Conservation (phyloP, 2,888 invertebrate species). For the Pandemis corylana region DNA sequence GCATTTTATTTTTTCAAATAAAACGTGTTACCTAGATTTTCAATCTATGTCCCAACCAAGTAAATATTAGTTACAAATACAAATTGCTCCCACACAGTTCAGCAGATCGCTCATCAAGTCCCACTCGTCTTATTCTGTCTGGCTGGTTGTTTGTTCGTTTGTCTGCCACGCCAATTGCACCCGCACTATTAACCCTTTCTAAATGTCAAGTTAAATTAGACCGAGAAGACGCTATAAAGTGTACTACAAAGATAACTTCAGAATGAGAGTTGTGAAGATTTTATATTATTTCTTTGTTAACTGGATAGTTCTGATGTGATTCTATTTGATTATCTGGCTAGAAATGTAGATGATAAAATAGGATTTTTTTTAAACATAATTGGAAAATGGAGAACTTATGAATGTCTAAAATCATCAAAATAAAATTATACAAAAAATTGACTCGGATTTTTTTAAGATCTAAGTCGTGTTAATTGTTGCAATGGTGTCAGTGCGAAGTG, state of each 20-base stretch:
- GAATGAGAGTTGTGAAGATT: too few relatives aligned
- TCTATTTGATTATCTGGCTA: too few relatives aligned
- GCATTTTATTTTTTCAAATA: too few relatives aligned
- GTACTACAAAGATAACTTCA: not conserved
- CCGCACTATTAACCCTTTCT: slow-evolving; percentile 55
- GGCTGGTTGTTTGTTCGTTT: slow-evolving; percentile 49
- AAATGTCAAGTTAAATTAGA: slow-evolving; percentile 50
- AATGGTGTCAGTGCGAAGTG: not conserved
- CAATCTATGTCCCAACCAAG: not conserved
- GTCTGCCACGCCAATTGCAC: slow-evolving; percentile 63
- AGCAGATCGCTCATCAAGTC: slow-evolving; percentile 15
- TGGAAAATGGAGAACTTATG: too few relatives aligned
- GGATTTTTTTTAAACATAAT: too few relatives aligned
- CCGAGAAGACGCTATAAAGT: slow-evolving; percentile 12
- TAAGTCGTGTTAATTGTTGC: not conserved
- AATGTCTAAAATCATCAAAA: too few relatives aligned
- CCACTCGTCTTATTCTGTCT: slow-evolving; percentile 64
- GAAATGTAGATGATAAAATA: too few relatives aligned
- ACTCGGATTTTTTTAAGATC: too few relatives aligned
- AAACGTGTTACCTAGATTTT: too few relatives aligned
- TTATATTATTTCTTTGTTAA: too few relatives aligned
- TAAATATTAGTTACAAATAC: not conserved
- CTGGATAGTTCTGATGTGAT: too few relatives aligned
- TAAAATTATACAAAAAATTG: too few relatives aligned
- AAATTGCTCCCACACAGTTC: slow-evolving; percentile 1